Conservation (phyloP, 92 coral and sea anemone genomes). For the Palythoa caribaeorum region DNA sequence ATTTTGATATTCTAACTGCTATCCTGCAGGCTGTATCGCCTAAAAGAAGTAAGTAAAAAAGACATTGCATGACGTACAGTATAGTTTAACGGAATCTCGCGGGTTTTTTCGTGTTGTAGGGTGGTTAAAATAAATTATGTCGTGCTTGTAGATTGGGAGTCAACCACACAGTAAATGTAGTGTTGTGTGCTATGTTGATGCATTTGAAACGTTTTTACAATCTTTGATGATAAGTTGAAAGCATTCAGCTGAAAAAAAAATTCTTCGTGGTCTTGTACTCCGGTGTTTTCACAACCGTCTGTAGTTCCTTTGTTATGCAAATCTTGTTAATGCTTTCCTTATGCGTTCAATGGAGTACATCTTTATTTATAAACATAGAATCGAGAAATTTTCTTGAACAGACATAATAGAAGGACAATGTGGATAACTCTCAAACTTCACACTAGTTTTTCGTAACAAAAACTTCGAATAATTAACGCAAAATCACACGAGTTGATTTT, state of each 20-base stretch:
- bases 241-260: not conserved
- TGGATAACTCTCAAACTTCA: not conserved
- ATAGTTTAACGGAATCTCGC: conserved; percentile 1
- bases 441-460: too few relatives aligned
- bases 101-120: conserved; percentile 3
- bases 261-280: not conserved
- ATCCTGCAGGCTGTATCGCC: conserved; percentile 97
- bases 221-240: not conserved
- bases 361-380: not conserved
- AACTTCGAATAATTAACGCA: too few relatives aligned
- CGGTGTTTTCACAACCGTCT: not conserved
- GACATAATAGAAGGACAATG: not conserved
- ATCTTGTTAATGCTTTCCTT: conserved; percentile 24
- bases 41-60: conserved; percentile 88
- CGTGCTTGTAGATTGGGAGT: not conserved
- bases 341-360: conserved; percentile 22
- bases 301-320: conserved; percentile 34
- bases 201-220: not conserved
- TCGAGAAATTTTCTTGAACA: not conserved
- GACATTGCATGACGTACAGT: not conserved
- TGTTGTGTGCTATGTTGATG: not conserved
- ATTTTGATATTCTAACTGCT: conserved; percentile 94
- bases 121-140: not conserved
- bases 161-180: not conserved
- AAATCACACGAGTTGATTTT: not conserved